A percentile compares a stretch with the other conserved stretches of the same genome.
phyloP scores from a whole-genome alignment of 2,113 vertebrate species.

The Paratilapia polleni region DNA sequence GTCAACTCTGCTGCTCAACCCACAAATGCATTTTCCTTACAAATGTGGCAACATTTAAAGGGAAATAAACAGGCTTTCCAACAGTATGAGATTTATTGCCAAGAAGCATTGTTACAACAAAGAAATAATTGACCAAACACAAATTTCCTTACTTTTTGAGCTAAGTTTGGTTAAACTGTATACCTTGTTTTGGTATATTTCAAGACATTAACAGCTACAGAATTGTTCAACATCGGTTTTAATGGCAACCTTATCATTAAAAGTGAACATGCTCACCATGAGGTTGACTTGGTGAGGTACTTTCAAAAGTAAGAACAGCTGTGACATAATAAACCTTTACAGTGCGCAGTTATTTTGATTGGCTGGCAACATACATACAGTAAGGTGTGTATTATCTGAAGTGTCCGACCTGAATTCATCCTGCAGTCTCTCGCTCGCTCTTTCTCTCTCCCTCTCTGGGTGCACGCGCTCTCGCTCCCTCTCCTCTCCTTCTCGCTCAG shows the following conservation, averaged over 20 bases:
- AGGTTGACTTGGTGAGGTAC: background rate
- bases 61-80: too few species aligned
- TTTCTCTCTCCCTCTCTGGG: background rate
- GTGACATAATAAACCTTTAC: background rate
- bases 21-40: too few species aligned
- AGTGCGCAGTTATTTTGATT: background rate
- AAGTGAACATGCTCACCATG: background rate
- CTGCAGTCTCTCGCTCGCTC: background rate
- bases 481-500: background rate
- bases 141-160: too few species aligned
- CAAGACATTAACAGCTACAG: background rate
- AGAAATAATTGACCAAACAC: too few species aligned
- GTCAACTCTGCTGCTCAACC: too few species aligned
- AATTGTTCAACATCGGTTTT: background rate
- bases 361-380: background rate
- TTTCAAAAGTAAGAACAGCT: background rate
- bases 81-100: too few species aligned
- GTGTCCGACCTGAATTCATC: background rate
- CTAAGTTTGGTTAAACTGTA: background rate
- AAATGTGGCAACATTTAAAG: too few species aligned
- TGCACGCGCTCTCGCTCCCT: background rate
- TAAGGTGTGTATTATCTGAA: background rate
- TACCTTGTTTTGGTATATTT: background rate
- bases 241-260: background rate
- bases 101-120: too few species aligned